A percentile compares a stretch with the other conserved stretches of the same genome.
These are phyloP conservation scores for Oryzias sinensis DNA, from an alignment of 2,797 vertebrate genomes.

Conservation along the genomic window DNA sequence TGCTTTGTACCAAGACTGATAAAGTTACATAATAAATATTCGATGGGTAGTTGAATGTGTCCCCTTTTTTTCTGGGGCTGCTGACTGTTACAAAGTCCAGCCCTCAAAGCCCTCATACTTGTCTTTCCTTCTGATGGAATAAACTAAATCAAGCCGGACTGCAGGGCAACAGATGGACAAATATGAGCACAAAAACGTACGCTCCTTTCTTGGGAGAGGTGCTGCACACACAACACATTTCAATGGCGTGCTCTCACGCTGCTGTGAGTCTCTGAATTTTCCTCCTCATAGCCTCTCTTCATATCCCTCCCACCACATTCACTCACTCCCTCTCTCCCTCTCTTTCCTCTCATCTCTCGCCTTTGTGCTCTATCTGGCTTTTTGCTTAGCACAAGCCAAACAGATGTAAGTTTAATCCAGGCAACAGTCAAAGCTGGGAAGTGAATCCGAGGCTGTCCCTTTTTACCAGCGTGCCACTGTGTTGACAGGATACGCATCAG, in stretches of 20 bases:
- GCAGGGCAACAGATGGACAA: conserved; percentile 44
- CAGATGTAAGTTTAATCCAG: conserved; percentile 77
- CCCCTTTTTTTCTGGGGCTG: conserved; percentile 52
- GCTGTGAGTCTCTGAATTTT: conserved; percentile 52
- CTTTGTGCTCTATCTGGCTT: conserved; percentile 56
- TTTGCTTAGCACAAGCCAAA: conserved; percentile 57
- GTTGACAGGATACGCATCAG: conserved; percentile 42
- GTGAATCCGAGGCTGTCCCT: conserved; percentile 49
- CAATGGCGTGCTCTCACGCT: conserved; percentile 49
- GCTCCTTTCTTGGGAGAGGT: conserved; percentile 39
- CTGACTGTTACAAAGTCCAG: conserved; percentile 33
- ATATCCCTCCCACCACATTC: conserved; percentile 68
- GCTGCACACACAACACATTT: conserved; percentile 54
- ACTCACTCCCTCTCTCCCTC: conserved; percentile 28
- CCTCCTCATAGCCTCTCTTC: conserved; percentile 53
- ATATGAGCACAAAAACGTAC: conserved; percentile 28
- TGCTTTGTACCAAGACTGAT: conserved; percentile 61
- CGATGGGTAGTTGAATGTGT: conserved; percentile 62
- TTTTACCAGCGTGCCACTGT: conserved; percentile 47
- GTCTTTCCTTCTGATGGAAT: conserved; percentile 31
- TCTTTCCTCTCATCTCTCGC: conserved; percentile 46
- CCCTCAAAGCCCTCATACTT: conserved; percentile 31
- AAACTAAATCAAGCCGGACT: conserved; percentile 31
- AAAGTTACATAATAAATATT: conserved; percentile 80
- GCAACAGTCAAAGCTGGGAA: conserved; percentile 50